These are phyloP conservation scores for Troilus luridus DNA, from an alignment of 2,888 invertebrate genomes.

Conservation along the genomic window DNA sequence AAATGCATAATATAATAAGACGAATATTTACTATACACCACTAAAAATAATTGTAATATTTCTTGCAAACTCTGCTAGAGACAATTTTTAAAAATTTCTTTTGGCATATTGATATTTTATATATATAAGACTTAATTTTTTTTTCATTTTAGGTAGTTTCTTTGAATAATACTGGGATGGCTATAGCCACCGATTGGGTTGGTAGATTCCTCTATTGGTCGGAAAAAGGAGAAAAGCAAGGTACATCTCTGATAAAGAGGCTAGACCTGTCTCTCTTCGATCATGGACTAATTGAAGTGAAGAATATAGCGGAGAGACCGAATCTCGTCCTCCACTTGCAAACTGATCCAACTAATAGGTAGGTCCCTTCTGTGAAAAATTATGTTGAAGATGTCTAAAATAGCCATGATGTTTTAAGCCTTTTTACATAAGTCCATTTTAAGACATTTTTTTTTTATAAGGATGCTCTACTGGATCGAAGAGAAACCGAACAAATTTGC, in stretches of 20 bases:
- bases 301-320: slow-evolving; percentile 8
- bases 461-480: slow-evolving; percentile 85
- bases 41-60: too few species aligned
- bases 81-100: too few species aligned
- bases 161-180: slow-evolving; percentile 74
- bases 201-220: slow-evolving; percentile 87
- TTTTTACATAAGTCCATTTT: background rate
- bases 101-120: too few species aligned
- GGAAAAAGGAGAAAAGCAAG: slow-evolving; percentile 72
- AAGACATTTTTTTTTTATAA: slow-evolving; percentile 66
- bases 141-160: slow-evolving; percentile 70
- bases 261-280: slow-evolving; percentile 74
- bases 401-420: background rate
- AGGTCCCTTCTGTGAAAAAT: background rate
- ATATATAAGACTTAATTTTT: background rate
- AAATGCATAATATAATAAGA: too few species aligned
- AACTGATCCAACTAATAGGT: slow-evolving; percentile 60
- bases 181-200: slow-evolving; percentile 90
- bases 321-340: slow-evolving; percentile 57
- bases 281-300: slow-evolving; percentile 51
- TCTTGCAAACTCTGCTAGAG: too few species aligned
- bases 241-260: slow-evolving; percentile 74
- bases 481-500: slow-evolving; percentile 74
- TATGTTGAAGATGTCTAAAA: background rate
- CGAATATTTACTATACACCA: too few species aligned